Conservation (phyloP, 2,797 vertebrate genomes). For the Corythornis leucogaster region DNA sequence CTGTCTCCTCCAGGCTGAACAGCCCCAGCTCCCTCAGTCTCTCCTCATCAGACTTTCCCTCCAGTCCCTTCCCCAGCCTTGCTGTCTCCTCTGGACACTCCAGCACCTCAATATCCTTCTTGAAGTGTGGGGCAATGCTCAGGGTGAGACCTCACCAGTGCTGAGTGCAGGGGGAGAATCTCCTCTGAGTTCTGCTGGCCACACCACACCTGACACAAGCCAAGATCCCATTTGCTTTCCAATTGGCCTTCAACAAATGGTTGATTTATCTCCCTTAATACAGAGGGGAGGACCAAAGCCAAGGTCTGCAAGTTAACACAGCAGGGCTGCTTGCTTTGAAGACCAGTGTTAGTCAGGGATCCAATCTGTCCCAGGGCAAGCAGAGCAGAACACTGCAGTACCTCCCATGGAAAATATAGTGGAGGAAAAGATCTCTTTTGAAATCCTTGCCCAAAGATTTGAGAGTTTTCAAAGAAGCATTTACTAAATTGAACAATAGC, state of each 20-base stretch:
- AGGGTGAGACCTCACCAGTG: too few relatives aligned
- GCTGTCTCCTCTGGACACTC: too few relatives aligned
- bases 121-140: too few relatives aligned
- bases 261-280: neutral
- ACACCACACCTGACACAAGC: too few relatives aligned
- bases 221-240: too few relatives aligned
- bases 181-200: too few relatives aligned
- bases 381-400: neutral
- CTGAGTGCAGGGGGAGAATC: too few relatives aligned
- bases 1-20: too few relatives aligned
- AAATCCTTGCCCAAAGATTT: neutral
- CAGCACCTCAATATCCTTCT: too few relatives aligned
- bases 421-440: neutral
- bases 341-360: neutral
- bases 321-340: neutral
- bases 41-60: too few relatives aligned
- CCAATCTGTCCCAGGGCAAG: neutral
- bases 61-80: too few relatives aligned
- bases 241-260: neutral
- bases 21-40: too few relatives aligned
- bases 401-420: neutral
- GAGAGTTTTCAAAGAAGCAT: slow-evolving; percentile 13
- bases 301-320: neutral
- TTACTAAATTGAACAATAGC: slow-evolving; percentile 4
- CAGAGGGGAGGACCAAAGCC: neutral